Evolutionary conservation across 1,140 invertebrate species (phyloP), one percentile per base, ranked within the genome.

Genomic region (Belonocnema kinseyi): DNA sequence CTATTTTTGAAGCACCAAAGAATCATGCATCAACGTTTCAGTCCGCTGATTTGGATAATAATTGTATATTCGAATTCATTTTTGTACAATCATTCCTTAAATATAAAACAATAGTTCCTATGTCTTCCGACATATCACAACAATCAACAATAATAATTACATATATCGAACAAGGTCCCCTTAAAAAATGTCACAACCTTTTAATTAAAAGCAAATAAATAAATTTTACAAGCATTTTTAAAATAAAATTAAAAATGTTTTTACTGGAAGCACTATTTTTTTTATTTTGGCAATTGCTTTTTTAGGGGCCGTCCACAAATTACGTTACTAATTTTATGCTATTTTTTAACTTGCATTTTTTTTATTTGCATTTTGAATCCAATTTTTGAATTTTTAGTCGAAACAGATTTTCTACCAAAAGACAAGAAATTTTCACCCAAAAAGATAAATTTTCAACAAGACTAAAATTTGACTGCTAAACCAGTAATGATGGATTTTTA

Each of bases 191-290:
- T 46, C 40, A 8, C 8, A 46, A 46, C 7, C 40, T 46, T 66
- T n/a, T 40, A 40, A 66, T n/a, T n/a, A 66, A 33, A 58, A 58
- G 12, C n/a, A 58, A 26, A 21, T 58, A 66, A 66, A 16, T 56
- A 56, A 66, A 66, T 14, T 61, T 33, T 14, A 40, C 21, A 26
- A 26, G 19, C 14, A 66, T 66, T 14, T 14, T 5, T 40, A 40
- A 40, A 46, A 12, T 33, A n/a, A 33, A 40, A 40, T 66, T 46
- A 13, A 16, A n/a, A 40, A n/a, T 66, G n/a, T 66, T 61, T 14
- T 46, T 40, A 2, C 16, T 66, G 61, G 61, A 66, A 66, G 61
- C 61, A 66, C 61, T 66, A 66, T n/a, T 40, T 66, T 33, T 66
- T 16, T 33, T 66, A 14, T 16, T 16, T 6, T 33, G 16, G 53